These are phyloP conservation scores for Rallus limicola DNA, from an alignment of 2,113 vertebrate species.

Conservation along the genomic window DNA sequence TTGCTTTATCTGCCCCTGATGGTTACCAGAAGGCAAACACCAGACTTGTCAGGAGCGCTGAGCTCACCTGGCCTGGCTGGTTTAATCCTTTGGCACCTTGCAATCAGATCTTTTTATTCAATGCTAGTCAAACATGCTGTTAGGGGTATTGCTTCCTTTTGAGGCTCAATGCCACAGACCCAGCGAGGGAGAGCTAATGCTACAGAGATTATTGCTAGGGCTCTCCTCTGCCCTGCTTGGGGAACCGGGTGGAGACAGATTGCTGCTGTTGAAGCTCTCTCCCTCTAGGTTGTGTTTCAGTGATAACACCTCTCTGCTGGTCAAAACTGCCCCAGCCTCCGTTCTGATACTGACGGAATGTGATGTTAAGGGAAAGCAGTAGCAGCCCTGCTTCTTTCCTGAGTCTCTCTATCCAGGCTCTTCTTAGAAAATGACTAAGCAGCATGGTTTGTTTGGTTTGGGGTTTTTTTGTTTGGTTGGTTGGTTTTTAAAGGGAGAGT, in stretches of 20 bases:
- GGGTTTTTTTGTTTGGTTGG: too few relatives aligned
- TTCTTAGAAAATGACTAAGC: background rate
- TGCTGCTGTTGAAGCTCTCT: background rate
- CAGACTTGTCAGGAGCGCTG: background rate
- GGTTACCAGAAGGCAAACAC: background rate
- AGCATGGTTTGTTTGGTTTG: background rate
- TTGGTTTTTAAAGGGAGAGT: background rate
- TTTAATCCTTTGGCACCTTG: background rate
- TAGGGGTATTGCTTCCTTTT: background rate
- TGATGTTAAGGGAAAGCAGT: background rate
- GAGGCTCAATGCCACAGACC: accelerated
- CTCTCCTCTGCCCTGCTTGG: accelerated
- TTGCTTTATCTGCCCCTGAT: background rate
- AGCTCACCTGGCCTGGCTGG: background rate
- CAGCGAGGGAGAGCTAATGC: background rate
- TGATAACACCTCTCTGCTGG: accelerated
- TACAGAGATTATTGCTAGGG: background rate
- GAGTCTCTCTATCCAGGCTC: background rate
- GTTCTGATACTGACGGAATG: background rate
- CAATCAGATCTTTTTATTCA: background rate
- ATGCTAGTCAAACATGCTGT: background rate
- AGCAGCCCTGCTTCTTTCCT: background rate
- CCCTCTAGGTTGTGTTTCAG: accelerated
- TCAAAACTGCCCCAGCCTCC: background rate
- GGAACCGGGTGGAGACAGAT: accelerated